Base-by-base conservation (phyloP, 2,888 invertebrate genomes). In the Cheilosia vulpina region DNA sequence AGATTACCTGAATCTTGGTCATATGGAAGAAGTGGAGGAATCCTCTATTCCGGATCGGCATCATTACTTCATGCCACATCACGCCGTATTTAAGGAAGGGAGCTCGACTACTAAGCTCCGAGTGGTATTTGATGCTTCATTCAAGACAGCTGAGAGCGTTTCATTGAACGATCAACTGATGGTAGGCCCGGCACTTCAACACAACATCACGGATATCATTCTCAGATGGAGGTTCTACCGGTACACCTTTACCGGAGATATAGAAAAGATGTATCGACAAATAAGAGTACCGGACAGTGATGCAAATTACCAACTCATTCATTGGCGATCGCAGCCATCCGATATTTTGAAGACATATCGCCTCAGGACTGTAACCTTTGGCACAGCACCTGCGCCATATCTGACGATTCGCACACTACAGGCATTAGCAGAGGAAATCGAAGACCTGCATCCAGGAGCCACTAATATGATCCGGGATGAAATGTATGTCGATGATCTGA, bases 191-290 rank as follows among this genome's bases (percentile, higher is more conserved):
- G 45, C 53, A 34, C 43, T 69, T 31, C 57, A 57, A 24, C 19
- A 19, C 7, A 34, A 27, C 45, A 57, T 69, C 38, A 71, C 34
- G 13, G 50, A 15, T 45, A 31, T 69, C n/a, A 6, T 69, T 45
- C 55, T 57, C 15, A 57, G 13, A 41, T 52, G 60, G 52, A 58
- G 60, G n/a, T 21, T 55, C 34, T 63, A 63, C 38, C 53, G 24
- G 7, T 34, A 57, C 19, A 58, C 65, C 2, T 55, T 63, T 21
- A 73, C 55, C 15, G 47, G 55, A n/a, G 55, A 63, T 19, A 63
- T 63, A 24, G 63, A 73, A 15, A 63, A 58, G 34, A 72, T 73
- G 63, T 73, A 73, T 19, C 27, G 60, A 2, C 58, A 58, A 47
- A 58, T 72, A n/a, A 55, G 34, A 38, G 63, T 62, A 19, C 6